Conservation (phyloP, 2,113 vertebrate genomes). For the Tragulus kanchil region DNA sequence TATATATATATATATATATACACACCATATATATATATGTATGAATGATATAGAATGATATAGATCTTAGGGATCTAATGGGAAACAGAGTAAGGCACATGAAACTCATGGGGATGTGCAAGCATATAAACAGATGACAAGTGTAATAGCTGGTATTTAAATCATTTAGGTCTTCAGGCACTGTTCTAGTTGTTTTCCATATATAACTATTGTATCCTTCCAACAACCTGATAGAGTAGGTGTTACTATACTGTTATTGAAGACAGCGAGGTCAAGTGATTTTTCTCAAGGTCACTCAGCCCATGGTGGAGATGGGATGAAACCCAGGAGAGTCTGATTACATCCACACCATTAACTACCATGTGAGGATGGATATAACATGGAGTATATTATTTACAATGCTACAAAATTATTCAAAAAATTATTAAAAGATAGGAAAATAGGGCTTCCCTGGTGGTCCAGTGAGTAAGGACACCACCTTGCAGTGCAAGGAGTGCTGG, state of each 20-base stretch:
- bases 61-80: neutral
- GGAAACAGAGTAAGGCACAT: neutral
- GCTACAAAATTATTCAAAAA: neutral
- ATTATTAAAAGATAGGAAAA: neutral
- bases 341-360: neutral
- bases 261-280: neutral
- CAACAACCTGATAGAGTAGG: neutral
- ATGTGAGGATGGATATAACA: neutral
- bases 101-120: neutral
- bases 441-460: neutral
- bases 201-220: neutral
- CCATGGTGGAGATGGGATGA: neutral
- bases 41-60: too few species aligned
- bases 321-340: neutral
- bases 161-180: neutral
- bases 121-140: neutral
- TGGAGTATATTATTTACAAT: neutral
- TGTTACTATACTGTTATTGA: neutral
- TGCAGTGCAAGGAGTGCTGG: too few species aligned
- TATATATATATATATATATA: too few species aligned
- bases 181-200: neutral
- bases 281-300: neutral
- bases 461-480: too few species aligned
- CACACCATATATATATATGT: too few species aligned
- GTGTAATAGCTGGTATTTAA: neutral